Evolutionary conservation across 2,888 invertebrate genomes (phyloP), one percentile per base, ranked within the genome.

Genomic region (Chesias legatella): DNA sequence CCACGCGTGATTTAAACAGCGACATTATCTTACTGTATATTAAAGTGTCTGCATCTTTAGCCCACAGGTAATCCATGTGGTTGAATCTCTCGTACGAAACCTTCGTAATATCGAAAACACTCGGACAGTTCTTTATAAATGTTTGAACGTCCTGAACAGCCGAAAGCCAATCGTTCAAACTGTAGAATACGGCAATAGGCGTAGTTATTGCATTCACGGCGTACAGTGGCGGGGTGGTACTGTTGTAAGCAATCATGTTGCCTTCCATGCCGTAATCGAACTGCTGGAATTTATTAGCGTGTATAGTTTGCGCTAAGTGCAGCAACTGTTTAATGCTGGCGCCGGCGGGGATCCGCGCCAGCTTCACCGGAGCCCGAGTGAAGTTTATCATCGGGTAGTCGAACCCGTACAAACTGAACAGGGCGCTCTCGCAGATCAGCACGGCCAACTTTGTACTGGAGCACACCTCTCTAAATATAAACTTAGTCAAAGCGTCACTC

Each of bases 251-350:
- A 25, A 34, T 21, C 27, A 31, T 2, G 36, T 72, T 74, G 17
- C 31, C 39, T 6, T 11, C 9, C 3, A 21, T 7, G 5, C 64
- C 65, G 22, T 60, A 51, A 17, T 72, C 64, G 33, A 48, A 74
- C 20, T 50, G 54, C 7, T 48, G 36, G 34, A 73, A 73, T 7
- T 46, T 33, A 6, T 45, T 48, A 1, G 58, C 55, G 9, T 44
- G 28, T 3, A 60, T 29, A n/a, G 33, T 37, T 50, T 73, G 74
- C 25, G 51, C 48, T 32, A 58, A 68, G 43, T 72, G 74, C 9
- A 57, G 13, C 7, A 89, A 44, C 45, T 89, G 86, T 49, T 79
- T 73, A 0, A 70, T 61, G 0, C 89, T 85, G 0, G 81, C 67
- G 0, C 90, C 90, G 6, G 86, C 78, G 1, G 63, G 63, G 8